Base-by-base conservation (phyloP, 2,888 invertebrate species). In the Pandemis corylana region DNA sequence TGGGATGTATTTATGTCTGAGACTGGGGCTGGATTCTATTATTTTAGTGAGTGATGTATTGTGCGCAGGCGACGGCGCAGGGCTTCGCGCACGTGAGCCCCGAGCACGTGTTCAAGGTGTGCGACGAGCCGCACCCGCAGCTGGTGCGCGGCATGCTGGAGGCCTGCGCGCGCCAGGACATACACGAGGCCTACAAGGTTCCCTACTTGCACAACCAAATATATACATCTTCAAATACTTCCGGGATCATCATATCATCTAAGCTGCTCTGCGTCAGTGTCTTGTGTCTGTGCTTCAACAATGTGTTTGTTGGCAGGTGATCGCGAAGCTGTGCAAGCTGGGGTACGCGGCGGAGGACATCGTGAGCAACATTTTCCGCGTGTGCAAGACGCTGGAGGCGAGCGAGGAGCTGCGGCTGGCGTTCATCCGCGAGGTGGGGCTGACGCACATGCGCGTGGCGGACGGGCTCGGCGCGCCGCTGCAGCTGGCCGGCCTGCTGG, bases 301-400 rank as follows among this genome's bases (percentile, higher is more conserved):
- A 9, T 1, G 9, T 2, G 12, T 12, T 0, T 15, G 7, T 59
- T n/a, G 44, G 0, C 84, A 97, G 96, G 96, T 98, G 67, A 96
- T 99, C 85, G 96, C 97, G 2, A 97, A 98, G 88, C 94, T 99
- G 72, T 98, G 98, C 97, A 96, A 96, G 84, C 95, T 99, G 79
- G 99, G 99, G 0, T 99, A 99, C 90, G 98, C 99, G 0, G 96
- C 99, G 0, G 99, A 99, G 90, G 99, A 99, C 94, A 98, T 99
- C 63, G 97, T 99, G 82, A 96, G 97, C 78, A 99, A 98, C 90
- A 96, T 99, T 76, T 99, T 99, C 93, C 96, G 98, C 80, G 99
- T 99, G 42, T 97, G 97, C 90, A 99, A 99, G 91, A 97, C 96
- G 78, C 95, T 98, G 85, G 95, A 96, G 61, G 96, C 98, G 82